Evolutionary conservation across 1,140 invertebrate genomes (phyloP).

Genomic region (Achroia grisella): DNA sequence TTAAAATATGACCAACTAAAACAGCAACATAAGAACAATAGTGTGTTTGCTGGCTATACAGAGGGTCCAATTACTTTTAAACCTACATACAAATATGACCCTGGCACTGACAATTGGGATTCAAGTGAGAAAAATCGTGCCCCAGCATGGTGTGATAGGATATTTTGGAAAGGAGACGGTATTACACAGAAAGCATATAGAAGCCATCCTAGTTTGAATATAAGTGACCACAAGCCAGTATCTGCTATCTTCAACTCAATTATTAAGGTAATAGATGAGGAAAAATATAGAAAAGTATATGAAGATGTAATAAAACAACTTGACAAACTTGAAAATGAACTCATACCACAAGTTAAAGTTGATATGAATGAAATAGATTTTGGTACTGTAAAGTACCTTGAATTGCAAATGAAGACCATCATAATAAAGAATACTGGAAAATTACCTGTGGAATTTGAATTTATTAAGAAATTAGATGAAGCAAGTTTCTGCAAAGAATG

Average conservation of each 20-base stretch:
- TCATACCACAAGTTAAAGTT: slow-evolving; percentile 95
- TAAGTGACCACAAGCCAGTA: slow-evolving; percentile 99
- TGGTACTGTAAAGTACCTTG: slow-evolving; percentile 88
- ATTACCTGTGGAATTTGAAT: slow-evolving; percentile 94
- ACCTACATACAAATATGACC: slow-evolving; percentile 99
- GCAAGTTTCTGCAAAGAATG: slow-evolving; percentile 93
- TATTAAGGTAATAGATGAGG: slow-evolving; percentile 90
- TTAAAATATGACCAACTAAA: slow-evolving; percentile 90
- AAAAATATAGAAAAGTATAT: slow-evolving; percentile 91
- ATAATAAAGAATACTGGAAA: slow-evolving; percentile 96
- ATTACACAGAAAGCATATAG: slow-evolving; percentile 88
- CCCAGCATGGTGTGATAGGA: slow-evolving; percentile 98
- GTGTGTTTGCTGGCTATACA: slow-evolving; percentile 89
- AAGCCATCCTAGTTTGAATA: slow-evolving; percentile 88
- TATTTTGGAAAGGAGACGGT: slow-evolving; percentile 85
- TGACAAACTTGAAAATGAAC: slow-evolving; percentile 98
- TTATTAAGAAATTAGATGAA: slow-evolving; percentile 95
- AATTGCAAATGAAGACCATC: slow-evolving; percentile 84
- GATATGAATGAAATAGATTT: slow-evolving; percentile 94
- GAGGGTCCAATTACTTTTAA: slow-evolving; percentile 93
- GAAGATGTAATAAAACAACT: slow-evolving; percentile 97
- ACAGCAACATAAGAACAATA: slow-evolving; percentile 81
- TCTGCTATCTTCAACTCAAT: slow-evolving; percentile 86
- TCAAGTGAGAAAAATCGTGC: slow-evolving; percentile 95
- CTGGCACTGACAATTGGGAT: slow-evolving; percentile 96